Percentiles rank a stretch among this genome's conserved stretches.
phyloP scores from a whole-genome alignment of 2,888 invertebrate species.

The Cyaniris semiargus region DNA sequence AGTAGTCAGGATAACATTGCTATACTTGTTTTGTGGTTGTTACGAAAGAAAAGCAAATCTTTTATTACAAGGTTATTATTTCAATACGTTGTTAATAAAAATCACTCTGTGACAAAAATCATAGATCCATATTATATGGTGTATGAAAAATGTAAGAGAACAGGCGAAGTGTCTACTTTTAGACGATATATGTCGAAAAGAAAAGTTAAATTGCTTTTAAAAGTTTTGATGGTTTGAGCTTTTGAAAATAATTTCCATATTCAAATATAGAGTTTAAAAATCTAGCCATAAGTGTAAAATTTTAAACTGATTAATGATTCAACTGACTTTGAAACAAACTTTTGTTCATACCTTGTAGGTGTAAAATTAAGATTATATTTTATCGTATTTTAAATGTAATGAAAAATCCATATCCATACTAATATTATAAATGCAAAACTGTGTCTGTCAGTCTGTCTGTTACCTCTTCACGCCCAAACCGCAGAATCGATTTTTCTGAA shows the following conservation, averaged over 20 bases:
- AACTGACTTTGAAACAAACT: background rate
- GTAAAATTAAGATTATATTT: no score
- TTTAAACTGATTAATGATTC: background rate
- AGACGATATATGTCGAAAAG: background rate
- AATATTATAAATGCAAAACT: no score
- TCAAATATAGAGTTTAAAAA: background rate
- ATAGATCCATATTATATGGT: background rate
- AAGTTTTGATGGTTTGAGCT: background rate
- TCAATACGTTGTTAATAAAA: background rate
- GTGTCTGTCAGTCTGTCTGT: no score
- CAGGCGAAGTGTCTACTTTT: background rate
- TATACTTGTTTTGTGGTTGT: background rate
- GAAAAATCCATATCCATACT: no score
- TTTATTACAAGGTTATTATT: background rate
- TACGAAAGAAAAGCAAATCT: background rate
- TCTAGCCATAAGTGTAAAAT: background rate
- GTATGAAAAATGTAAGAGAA: background rate
- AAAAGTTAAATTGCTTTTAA: background rate
- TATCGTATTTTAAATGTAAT: no score
- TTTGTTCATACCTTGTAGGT: background rate
- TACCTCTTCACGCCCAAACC: no score
- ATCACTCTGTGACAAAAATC: no score
- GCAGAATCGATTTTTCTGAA: no score
- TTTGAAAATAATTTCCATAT: background rate
- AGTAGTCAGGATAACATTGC: no score